A percentile compares a stretch with the other conserved stretches of the same genome.
Conservation (phyloP, 2,797 vertebrate genomes). For the Lates japonicus region DNA sequence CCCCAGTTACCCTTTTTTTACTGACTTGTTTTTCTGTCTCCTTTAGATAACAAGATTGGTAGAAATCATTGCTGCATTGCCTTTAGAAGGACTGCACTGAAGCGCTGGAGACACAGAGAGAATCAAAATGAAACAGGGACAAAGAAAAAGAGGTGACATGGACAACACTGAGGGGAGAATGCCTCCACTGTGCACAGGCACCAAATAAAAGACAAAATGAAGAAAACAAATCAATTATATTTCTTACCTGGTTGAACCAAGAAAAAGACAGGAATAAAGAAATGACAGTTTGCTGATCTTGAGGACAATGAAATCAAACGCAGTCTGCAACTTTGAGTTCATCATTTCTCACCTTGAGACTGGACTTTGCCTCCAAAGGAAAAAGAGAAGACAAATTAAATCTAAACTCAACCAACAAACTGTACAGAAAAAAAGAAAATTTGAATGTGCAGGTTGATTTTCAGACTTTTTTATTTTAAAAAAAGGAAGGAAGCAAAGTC, state of each 20-base stretch:
- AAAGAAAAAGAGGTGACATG: constrained; percentile 62
- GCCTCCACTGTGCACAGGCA: constrained; percentile 95
- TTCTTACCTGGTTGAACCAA: constrained; percentile 90
- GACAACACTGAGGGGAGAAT: constrained; percentile 84
- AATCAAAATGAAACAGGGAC: constrained; percentile 58
- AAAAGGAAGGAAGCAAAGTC: constrained; percentile 87
- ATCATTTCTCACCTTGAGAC: constrained; percentile 79
- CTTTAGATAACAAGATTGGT: constrained; percentile 91
- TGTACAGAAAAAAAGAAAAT: constrained; percentile 86
- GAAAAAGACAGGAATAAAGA: constrained; percentile 86
- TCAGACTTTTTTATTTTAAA: constrained; percentile 86
- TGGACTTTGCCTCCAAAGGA: constrained; percentile 88
- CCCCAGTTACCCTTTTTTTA: constrained; percentile 24
- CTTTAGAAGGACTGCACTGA: constrained; percentile 93
- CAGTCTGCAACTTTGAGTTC: constrained; percentile 88
- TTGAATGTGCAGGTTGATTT: constrained; percentile 94
- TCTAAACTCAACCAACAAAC: constrained; percentile 84
- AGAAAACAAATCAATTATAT: constrained; percentile 79
- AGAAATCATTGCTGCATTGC: constrained; percentile 91
- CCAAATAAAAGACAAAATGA: constrained; percentile 80
- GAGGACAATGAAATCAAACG: constrained; percentile 81
- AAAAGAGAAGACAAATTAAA: constrained; percentile 75
- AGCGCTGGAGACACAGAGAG: constrained; percentile 75
- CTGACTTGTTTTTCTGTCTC: constrained; percentile 63
- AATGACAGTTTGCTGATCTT: constrained; percentile 71